phyloP scores from a whole-genome alignment of 2,113 vertebrate species.

The Gallinago jamesoni region DNA sequence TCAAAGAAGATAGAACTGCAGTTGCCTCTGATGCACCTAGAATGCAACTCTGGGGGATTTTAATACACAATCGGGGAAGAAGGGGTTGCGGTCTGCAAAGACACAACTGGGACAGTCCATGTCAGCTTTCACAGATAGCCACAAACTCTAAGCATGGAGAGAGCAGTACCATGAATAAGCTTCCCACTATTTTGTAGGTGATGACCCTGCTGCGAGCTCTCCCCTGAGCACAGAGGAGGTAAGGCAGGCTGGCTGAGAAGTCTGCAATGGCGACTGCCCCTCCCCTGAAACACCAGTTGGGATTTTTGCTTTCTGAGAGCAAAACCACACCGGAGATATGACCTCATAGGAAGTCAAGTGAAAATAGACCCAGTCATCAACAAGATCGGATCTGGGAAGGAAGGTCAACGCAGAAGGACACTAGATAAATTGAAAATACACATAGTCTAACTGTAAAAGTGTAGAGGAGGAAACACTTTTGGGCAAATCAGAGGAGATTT shows the following conservation, averaged over 20 bases:
- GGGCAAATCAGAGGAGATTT: not conserved
- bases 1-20: not conserved
- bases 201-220: not conserved
- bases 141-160: not conserved
- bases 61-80: not conserved
- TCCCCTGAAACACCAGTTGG: not conserved
- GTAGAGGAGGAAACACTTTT: not conserved
- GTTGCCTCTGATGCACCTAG: not conserved
- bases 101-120: not conserved
- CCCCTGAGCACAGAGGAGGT: not conserved
- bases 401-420: not conserved
- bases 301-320: not conserved
- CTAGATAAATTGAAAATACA: not conserved
- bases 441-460: not conserved
- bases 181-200: not conserved
- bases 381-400: not conserved
- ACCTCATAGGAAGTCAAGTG: not conserved
- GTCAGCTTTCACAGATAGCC: not conserved
- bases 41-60: not conserved
- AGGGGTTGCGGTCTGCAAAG: not conserved
- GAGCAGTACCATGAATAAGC: not conserved
- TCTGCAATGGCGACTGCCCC: not conserved
- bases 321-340: not conserved
- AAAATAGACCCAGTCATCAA: not conserved
- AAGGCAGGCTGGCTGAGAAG: not conserved